Evolutionary conservation across 2,888 invertebrate species (phyloP), one percentile per base, ranked within the genome.

Genomic region (Octonoba sinensis): DNA sequence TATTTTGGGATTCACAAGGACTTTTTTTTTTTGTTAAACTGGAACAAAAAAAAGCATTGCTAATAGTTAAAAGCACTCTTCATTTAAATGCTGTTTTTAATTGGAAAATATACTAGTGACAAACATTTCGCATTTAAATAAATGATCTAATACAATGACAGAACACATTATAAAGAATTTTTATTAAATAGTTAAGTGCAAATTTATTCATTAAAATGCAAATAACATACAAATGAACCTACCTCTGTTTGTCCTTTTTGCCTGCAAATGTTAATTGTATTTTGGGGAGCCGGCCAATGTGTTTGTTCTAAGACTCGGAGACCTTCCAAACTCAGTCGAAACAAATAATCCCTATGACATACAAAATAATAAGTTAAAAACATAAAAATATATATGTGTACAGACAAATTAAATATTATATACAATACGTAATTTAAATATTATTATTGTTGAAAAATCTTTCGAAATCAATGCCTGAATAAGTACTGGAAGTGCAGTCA

Each of bases 171-270:
- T 20, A 8, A 51, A 51, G 11, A 51, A 3, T 4, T 51, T 51
- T 3, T 4, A n/a, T 51, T 4, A n/a, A 27, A 27, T 27, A 27
- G 27, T 3, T 27, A 27, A 27, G n/a, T n/a, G n/a, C n/a, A n/a
- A n/a, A n/a, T n/a, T n/a, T n/a, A n/a, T n/a, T n/a, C n/a, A n/a
- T n/a, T n/a, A n/a, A n/a, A n/a, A n/a, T 3, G 15, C 2, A 51
- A 51, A 51, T 51, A 2, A n/a, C 51, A 8, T n/a, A 13, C 3
- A 8, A 57, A 16, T 20, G 36, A 24, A 51, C 56, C 70, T 67
- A 83, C 83, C 87, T 93, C 93, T 27, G 93, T 92, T 89, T 96
- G 96, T n/a, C 96, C 96, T 90, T 96, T 96, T 88, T 92, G 91
- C 87, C 93, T 92, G 88, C 96, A 97, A 83, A 93, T 90, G 84